Base-by-base conservation (phyloP, 2,888 invertebrate species). In the Tuberolachnus salignus region DNA sequence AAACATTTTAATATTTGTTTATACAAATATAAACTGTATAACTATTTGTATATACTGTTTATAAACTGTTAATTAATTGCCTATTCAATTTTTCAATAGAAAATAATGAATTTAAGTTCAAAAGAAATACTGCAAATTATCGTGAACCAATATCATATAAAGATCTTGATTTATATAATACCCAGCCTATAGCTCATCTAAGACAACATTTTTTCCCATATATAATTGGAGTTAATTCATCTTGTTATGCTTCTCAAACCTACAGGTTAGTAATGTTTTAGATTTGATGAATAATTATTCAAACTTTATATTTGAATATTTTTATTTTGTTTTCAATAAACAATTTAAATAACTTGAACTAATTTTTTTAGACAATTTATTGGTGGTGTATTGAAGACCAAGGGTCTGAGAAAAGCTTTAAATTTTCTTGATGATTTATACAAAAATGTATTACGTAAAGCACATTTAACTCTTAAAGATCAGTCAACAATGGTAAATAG, bases 311-410 rank as follows among this genome's bases (percentile, higher is more conserved):
- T n/a, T n/a, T n/a, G n/a, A n/a, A n/a, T n/a, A n/a, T n/a, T n/a
- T n/a, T n/a, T n/a, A n/a, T n/a, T n/a, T n/a, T n/a, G n/a, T 59
- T 14, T 10, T 81, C 10, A 44, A 34, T 69, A 21, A 42, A 67
- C 16, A 46, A 59, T 26, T 19, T 14, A 21, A 46, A 16, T 55
- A 13, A 49, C 42, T 70, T 44, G 10, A 46, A 51, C 81, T 57
- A 63, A 53, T 81, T n/a, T 69, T n/a, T 80, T 21, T 81, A 90
- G 94, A 82, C 90, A 91, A 83, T 96, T 94, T 84, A 94, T 96
- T 83, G 93, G 94, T 85, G 93, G 94, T 84, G 91, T 94, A 80
- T 86, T 97, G 80, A 95, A 95, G 86, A 94, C 94, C 10, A 91
- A 93, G 82, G 95, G 95, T 16, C 87, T 97, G 81, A 89, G 91